Evolutionary conservation across 1,140 invertebrate species (phyloP).

Genomic region (Drosophila chauvacae): DNA sequence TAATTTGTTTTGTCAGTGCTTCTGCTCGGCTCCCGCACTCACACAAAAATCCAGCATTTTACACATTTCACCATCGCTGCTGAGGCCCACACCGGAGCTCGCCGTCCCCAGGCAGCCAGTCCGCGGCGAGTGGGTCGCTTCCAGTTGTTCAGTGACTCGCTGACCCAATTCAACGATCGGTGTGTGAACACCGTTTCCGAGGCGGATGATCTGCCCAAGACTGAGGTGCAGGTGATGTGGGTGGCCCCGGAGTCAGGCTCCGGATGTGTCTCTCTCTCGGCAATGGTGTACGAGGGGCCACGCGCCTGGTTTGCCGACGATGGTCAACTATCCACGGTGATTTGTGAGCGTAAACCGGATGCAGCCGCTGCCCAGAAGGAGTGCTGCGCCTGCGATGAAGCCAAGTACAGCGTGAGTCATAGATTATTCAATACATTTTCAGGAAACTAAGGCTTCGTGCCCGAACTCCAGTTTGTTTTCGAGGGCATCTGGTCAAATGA

Average conservation of each 20-base stretch:
- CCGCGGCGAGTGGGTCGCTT: conserved; percentile 89
- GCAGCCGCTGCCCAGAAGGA: conserved; percentile 86
- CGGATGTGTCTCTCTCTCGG: conserved; percentile 92
- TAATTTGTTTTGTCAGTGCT: conserved; percentile 86
- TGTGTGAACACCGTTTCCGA: conserved; percentile 95
- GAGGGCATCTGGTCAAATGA: conserved; percentile 98
- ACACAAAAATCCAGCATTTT: conserved; percentile 92
- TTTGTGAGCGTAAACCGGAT: conserved; percentile 89
- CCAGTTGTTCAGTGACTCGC: conserved; percentile 92
- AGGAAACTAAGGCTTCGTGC: background rate
- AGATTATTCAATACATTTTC: background rate
- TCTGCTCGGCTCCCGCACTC: conserved; percentile 90
- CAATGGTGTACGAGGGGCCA: conserved; percentile 94
- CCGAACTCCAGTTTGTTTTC: conserved; percentile 90
- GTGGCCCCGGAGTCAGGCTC: conserved; percentile 92
- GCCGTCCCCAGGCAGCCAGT: conserved; percentile 84
- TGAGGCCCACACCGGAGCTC: conserved; percentile 86
- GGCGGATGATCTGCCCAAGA: conserved; percentile 91
- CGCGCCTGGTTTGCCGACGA: conserved; percentile 96
- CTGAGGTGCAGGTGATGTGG: conserved; percentile 96
- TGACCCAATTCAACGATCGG: conserved; percentile 92
- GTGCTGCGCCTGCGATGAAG: conserved; percentile 96
- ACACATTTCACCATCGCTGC: conserved; percentile 91
- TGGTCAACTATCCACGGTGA: conserved; percentile 90
- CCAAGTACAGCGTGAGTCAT: conserved; percentile 92